Evolutionary conservation across 2,888 invertebrate species (phyloP).

Genomic region (Ophonus ardosiacus): DNA sequence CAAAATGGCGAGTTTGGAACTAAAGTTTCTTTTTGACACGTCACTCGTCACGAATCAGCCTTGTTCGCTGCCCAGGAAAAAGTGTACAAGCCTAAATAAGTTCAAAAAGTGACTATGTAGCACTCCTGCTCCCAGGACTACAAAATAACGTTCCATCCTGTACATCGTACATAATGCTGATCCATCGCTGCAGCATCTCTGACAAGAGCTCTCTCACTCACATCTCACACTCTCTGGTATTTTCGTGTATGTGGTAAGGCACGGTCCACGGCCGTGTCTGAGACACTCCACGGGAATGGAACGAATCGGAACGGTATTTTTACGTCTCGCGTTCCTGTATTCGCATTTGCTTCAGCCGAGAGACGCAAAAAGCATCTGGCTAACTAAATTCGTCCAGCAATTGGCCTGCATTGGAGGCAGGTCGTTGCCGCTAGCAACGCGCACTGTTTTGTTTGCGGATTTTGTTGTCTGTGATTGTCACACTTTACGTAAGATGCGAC

Average conservation of each 20-base stretch:
- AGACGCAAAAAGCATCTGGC: conserved; percentile 58
- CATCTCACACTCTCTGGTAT: conserved; percentile 46
- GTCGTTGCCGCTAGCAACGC: conserved; percentile 50
- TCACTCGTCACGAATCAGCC: no score
- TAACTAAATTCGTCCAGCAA: conserved; percentile 61
- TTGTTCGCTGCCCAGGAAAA: no score
- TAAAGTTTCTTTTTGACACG: no score
- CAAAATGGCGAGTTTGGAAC: no score
- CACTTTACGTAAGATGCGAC: background rate
- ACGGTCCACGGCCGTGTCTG: background rate
- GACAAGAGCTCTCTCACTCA: background rate
- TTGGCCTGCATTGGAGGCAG: conserved; percentile 62
- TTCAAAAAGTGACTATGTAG: no score
- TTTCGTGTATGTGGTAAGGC: conserved; percentile 58
- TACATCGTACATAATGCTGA: background rate
- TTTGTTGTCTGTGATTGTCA: conserved; percentile 27
- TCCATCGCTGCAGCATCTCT: background rate
- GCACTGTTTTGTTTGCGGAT: conserved; percentile 16
- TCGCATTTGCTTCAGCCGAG: background rate
- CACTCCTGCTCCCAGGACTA: no score
- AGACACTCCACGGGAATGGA: conserved; percentile 22
- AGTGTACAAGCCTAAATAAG: no score
- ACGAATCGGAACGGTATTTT: conserved; percentile 49
- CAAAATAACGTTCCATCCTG: no score
- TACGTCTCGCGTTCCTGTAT: conserved; percentile 34